Base-by-base conservation (phyloP, 2,113 vertebrate species). In the Ictalurus punctatus region DNA sequence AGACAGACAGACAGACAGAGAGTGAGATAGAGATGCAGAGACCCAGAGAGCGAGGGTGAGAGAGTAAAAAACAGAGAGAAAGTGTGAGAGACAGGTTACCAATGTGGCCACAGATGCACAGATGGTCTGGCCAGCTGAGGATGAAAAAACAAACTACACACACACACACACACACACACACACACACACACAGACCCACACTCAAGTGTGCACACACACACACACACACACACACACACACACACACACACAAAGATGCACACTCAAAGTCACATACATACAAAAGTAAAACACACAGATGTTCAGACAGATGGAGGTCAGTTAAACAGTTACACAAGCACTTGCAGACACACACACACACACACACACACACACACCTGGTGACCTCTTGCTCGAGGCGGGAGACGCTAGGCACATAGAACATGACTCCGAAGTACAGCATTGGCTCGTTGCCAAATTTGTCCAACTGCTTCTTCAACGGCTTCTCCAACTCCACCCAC, bases 401-500 rank as follows among this genome's bases (percentile, higher is more conserved):
- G 73, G 97, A 97, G 59, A 99, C 97, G 54, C 91, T 98, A 90
- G 98, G 98, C 89, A 99, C 97, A 40, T 99, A 99, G 95, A 99
- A 99, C 98, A 99, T 99, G 37, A 99, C 98, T 78, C 98, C 98
- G 4, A 99, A 99, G 95, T 98, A 98, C 80, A 99, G 97, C 93
- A 98, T 94, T 23, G 97, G 97, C 94, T 99, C 98, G 19, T 97
- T 98, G 93, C 98, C 97, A 87, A 98, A 98, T 94, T 99, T 99
- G 95, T 99, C 98, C 95, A 99, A 95, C 95, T 99, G 98, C 93
- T 99, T 99, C 96, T 99, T 99, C 91, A 99, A 96, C 56, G 98
- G 97, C 76, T 99, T 99, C 95, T 99, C 98, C 92, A 99, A 95
- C 95, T 99, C 98, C 93, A 99, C 98, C 98, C 98, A 99, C 94